Percentiles rank a stretch among this genome's conserved stretches.
These are phyloP conservation scores for Tetragnatha versicolor DNA, from an alignment of 1,140 invertebrate genomes.

Conservation along the genomic window DNA sequence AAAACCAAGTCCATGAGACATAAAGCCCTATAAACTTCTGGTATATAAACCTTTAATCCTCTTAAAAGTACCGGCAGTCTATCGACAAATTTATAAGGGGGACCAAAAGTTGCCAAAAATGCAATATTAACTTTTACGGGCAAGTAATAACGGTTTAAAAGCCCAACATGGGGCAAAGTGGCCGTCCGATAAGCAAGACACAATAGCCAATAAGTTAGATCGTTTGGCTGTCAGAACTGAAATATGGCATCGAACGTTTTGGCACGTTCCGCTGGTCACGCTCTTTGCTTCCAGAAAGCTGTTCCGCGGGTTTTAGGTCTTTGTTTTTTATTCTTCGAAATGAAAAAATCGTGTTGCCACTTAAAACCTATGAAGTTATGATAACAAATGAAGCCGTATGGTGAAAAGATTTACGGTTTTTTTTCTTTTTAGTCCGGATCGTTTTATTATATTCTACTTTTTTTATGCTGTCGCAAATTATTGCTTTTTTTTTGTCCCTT, in stretches of 20 bases:
- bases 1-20: too few relatives aligned
- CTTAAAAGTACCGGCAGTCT: too few relatives aligned
- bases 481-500: not conserved
- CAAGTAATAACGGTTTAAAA: not conserved
- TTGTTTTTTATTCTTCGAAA: not conserved
- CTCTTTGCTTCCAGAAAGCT: conserved; percentile 39
- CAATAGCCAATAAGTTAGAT: conserved; percentile 52
- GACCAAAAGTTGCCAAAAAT: too few relatives aligned
- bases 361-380: conserved; percentile 44
- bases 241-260: conserved; percentile 50
- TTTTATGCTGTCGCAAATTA: not conserved
- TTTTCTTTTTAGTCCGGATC: too few relatives aligned
- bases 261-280: conserved; percentile 50
- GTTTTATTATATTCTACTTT: not conserved
- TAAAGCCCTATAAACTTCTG: too few relatives aligned
- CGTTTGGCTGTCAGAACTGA: conserved; percentile 51
- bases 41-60: too few relatives aligned
- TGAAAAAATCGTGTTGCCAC: conserved; percentile 39
- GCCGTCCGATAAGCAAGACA: conserved; percentile 43
- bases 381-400: conserved; percentile 49
- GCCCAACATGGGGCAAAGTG: not conserved
- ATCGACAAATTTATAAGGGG: too few relatives aligned
- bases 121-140: conserved; percentile 9
- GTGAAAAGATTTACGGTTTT: conserved; percentile 21
- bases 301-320: not conserved